phyloP scores from a whole-genome alignment of 2,888 invertebrate genomes.

The Muschampia plurimacula region DNA sequence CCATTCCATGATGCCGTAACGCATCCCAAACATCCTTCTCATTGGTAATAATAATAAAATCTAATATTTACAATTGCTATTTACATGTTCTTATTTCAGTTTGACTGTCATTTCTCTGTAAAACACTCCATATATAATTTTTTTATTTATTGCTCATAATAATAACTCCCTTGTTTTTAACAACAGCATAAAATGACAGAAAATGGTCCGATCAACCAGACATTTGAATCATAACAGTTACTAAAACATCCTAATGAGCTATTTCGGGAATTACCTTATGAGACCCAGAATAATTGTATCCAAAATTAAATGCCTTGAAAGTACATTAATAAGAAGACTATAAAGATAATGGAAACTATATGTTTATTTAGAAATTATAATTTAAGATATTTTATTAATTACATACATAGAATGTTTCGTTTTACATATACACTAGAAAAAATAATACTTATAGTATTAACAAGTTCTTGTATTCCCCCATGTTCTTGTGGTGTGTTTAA shows the following conservation, averaged over 20 bases:
- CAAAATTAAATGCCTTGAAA: constrained; percentile 41
- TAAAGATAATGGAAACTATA: constrained; percentile 24
- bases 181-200: constrained; percentile 43
- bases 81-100: constrained; percentile 54
- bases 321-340: constrained; percentile 24
- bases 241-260: constrained; percentile 3
- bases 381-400: constrained; percentile 19
- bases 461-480: neutral
- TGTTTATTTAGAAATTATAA: constrained; percentile 22
- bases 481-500: neutral
- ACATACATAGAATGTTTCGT: constrained; percentile 24
- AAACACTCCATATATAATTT: constrained; percentile 38
- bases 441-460: neutral
- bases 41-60: constrained; percentile 70
- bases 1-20: constrained; percentile 64
- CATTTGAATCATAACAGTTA: constrained; percentile 28
- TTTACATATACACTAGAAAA: constrained; percentile 18
- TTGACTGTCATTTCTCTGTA: constrained; percentile 62
- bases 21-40: constrained; percentile 67
- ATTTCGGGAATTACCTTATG: constrained; percentile 28
- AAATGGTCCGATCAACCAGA: constrained; percentile 44
- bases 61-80: constrained; percentile 71
- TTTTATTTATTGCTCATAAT: constrained; percentile 31
- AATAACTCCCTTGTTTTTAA: constrained; percentile 29
- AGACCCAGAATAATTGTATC: constrained; percentile 26